phyloP scores from a whole-genome alignment of 2,888 invertebrate genomes.

The Cryptus armator region DNA sequence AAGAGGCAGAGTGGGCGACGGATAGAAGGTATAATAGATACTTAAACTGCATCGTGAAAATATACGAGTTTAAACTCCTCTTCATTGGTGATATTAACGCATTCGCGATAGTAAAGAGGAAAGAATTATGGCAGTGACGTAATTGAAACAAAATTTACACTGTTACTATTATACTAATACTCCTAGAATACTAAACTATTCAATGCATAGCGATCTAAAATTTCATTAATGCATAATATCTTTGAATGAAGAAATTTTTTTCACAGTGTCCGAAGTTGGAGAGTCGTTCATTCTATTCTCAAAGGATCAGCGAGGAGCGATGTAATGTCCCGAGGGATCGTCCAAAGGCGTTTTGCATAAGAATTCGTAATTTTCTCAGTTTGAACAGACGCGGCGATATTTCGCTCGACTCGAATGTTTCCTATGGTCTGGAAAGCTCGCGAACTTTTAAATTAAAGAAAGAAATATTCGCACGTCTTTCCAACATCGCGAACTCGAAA shows the following conservation, averaged over 20 bases:
- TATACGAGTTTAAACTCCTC: slow-evolving; percentile 47
- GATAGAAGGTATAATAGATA: slow-evolving; percentile 20
- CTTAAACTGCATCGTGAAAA: slow-evolving; percentile 49
- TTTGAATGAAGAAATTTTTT: background rate
- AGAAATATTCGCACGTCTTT: slow-evolving; percentile 37
- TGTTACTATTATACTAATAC: no score
- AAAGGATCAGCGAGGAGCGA: background rate
- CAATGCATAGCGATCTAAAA: background rate
- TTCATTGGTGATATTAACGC: background rate
- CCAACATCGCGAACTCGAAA: background rate
- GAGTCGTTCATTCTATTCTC: slow-evolving; percentile 1
- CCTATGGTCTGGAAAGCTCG: no score
- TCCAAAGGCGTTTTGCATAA: background rate
- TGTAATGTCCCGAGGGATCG: background rate
- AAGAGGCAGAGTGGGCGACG: slow-evolving; percentile 10
- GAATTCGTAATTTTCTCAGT: slow-evolving; percentile 1
- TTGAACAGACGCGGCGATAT: background rate
- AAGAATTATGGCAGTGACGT: background rate
- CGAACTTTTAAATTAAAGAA: slow-evolving; percentile 13
- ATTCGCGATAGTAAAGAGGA: background rate
- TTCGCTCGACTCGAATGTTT: slow-evolving; percentile 1
- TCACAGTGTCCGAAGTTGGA: background rate
- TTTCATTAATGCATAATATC: background rate
- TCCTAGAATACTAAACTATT: no score
- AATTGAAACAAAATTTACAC: background rate